Percentiles rank a stretch among this genome's conserved stretches.
Evolutionary conservation across 2,113 vertebrate species (phyloP).

Genomic region (Grammomys dolichurus): DNA sequence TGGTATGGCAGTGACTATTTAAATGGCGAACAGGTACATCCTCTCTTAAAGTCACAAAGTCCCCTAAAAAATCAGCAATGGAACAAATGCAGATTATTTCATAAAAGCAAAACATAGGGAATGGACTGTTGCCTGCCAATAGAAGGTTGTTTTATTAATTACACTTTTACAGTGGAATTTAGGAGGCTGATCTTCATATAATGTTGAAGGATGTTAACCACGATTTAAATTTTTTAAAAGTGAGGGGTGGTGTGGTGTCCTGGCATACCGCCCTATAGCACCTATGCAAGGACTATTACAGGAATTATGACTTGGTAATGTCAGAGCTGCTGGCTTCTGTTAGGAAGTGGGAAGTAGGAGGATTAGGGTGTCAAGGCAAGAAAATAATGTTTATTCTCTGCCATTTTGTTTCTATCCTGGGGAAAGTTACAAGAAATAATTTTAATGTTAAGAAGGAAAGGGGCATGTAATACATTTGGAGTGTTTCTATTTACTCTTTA

Average conservation of each 20-base stretch:
- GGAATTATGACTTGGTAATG: neutral
- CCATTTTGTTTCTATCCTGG: conserved; percentile 25
- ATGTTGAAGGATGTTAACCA: neutral
- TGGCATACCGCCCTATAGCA: neutral
- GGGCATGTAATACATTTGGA: neutral
- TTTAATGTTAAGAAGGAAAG: conserved; percentile 61
- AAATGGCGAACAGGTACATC: neutral
- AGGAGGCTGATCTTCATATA: neutral
- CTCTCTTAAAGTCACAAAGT: neutral
- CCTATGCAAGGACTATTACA: neutral
- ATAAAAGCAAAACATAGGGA: neutral
- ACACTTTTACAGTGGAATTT: neutral
- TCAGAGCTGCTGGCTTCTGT: neutral
- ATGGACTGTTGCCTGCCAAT: neutral
- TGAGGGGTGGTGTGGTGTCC: neutral
- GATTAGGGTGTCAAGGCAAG: neutral
- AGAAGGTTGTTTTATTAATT: neutral
- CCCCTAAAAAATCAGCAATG: conserved; percentile 5
- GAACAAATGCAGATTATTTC: neutral
- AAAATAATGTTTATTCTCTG: neutral
- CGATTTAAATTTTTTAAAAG: neutral
- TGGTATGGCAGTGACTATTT: neutral
- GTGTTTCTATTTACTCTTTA: conserved; percentile 58
- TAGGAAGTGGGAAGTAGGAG: neutral
- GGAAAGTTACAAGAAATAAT: conserved; percentile 35